These are phyloP conservation scores for Brotula barbata DNA, from an alignment of 2,797 vertebrate genomes.

Conservation along the genomic window DNA sequence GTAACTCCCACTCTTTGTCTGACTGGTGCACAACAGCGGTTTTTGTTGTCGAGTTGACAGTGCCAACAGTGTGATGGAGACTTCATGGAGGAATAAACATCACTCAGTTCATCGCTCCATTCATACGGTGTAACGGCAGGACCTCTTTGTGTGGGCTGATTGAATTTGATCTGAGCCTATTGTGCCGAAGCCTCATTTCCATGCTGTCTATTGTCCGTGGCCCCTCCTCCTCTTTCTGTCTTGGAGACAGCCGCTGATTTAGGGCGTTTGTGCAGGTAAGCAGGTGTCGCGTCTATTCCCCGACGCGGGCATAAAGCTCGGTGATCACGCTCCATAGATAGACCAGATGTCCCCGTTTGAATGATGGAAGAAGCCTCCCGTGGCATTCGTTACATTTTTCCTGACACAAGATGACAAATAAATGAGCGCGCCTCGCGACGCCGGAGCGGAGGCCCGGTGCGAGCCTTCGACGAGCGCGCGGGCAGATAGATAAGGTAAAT, in stretches of 20 bases:
- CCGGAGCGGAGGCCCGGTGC: conserved; percentile 52
- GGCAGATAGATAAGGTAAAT: conserved; percentile 73
- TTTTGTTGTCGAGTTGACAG: conserved; percentile 50
- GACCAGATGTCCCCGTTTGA: conserved; percentile 71
- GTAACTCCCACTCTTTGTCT: conserved; percentile 55
- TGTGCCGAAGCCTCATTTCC: conserved; percentile 60
- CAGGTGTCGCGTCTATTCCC: conserved; percentile 73
- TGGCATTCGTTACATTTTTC: conserved; percentile 68
- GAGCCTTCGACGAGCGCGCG: conserved; percentile 63
- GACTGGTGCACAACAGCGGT: conserved; percentile 45
- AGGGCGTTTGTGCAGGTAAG: conserved; percentile 68
- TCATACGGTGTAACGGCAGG: conserved; percentile 60
- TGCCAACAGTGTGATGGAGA: conserved; percentile 65
- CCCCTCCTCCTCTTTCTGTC: conserved; percentile 41
- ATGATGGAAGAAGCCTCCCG: conserved; percentile 62
- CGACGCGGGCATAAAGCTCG: conserved; percentile 48
- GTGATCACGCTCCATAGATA: conserved; percentile 60
- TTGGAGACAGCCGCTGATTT: conserved; percentile 63
- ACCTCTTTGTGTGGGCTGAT: conserved; percentile 66
- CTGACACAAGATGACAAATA: conserved; percentile 75
- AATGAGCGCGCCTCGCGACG: conserved; percentile 62
- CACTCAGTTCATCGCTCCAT: conserved; percentile 64
- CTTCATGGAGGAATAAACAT: conserved; percentile 57
- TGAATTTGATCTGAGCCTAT: conserved; percentile 66
- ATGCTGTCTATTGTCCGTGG: conserved; percentile 56